Percentiles rank a stretch among this genome's conserved stretches.
These are phyloP conservation scores for Halictus rubicundus DNA, from an alignment of 1,140 invertebrate genomes.

Conservation along the genomic window DNA sequence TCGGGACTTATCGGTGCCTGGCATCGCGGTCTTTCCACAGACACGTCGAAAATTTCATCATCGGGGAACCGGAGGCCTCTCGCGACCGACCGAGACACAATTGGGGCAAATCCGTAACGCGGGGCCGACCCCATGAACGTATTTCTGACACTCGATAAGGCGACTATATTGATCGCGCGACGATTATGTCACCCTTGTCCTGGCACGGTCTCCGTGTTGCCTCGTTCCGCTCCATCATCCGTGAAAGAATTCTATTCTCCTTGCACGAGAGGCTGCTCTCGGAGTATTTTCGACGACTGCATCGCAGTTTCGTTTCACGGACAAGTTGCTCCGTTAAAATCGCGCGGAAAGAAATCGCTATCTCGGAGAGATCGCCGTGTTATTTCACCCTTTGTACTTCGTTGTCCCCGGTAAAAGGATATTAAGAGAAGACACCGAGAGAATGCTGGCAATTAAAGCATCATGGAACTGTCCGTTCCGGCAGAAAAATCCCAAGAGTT, in stretches of 20 bases:
- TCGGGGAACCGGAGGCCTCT: conserved; percentile 1
- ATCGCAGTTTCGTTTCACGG: not conserved
- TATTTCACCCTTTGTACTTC: too few relatives aligned
- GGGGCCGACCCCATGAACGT: conserved; percentile 16
- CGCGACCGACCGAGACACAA: conserved; percentile 38
- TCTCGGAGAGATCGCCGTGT: too few relatives aligned
- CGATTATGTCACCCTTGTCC: conserved; percentile 56
- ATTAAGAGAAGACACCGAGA: too few relatives aligned
- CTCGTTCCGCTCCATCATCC: conserved; percentile 4
- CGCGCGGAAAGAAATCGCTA: too few relatives aligned
- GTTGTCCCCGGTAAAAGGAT: too few relatives aligned
- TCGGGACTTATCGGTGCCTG: conserved; percentile 8
- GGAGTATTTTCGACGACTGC: not conserved
- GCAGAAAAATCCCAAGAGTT: too few relatives aligned
- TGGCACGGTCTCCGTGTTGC: conserved; percentile 15
- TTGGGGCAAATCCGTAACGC: conserved; percentile 51
- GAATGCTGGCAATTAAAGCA: too few relatives aligned
- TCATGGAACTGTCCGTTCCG: too few relatives aligned
- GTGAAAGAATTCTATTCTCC: conserved; percentile 18
- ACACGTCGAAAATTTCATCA: conserved; percentile 39
- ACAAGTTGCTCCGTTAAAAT: not conserved
- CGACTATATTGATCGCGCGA: conserved; percentile 16
- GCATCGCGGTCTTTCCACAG: conserved; percentile 14
- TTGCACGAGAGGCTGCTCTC: not conserved
- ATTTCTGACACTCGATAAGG: conserved; percentile 48